Base-by-base conservation (phyloP, 2,797 vertebrate genomes). In the Protosalanx chinensis region DNA sequence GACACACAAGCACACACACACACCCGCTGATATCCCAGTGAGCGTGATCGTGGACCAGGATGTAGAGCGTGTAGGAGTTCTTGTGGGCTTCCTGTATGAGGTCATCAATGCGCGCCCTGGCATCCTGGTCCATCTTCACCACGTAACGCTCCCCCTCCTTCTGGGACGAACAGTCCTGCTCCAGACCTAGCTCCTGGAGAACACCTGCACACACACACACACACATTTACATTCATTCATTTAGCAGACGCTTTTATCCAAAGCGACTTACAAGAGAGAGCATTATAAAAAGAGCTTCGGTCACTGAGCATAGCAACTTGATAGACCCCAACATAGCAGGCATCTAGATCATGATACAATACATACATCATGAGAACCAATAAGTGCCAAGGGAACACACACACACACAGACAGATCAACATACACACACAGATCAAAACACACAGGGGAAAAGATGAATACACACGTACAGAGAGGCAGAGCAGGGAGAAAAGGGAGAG, bases 11-110 rank as follows among this genome's bases (percentile, higher is more conserved):
- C 41, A 15, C 64, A 10, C 5, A 33, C 30, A 13, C 13, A 58
- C 79, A 98, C 97, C 95, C 98, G 90, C 90, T 93, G 15, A 98
- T 90, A 80, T 98, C 96, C 94, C 96, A 96, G 86, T 99, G 97
- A 6, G 97, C 97, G 0, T 99, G 97, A 87, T 99, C 97, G 10
- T 99, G 97, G 77, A 99, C 93, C 58, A 99, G 88, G 79, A 98
- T 93, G 82, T 97, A 96, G 16, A 99, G 91, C 0, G 96, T 99
- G 76, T 97, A 96, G 0, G 95, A 95, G 84, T 97, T 98, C 83
- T 92, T 92, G 82, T 94, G 90, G 41, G 95, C 94, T 82, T 93
- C 97, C 70, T 96, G 94, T 78, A 96, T 94, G 76, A 99, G 94
- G 27, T 79, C 82, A 79, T 95, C 91, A 81, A 98, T 96, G 79